Evolutionary conservation across 1,140 invertebrate genomes (phyloP).

Genomic region (Nasonia vitripennis): DNA sequence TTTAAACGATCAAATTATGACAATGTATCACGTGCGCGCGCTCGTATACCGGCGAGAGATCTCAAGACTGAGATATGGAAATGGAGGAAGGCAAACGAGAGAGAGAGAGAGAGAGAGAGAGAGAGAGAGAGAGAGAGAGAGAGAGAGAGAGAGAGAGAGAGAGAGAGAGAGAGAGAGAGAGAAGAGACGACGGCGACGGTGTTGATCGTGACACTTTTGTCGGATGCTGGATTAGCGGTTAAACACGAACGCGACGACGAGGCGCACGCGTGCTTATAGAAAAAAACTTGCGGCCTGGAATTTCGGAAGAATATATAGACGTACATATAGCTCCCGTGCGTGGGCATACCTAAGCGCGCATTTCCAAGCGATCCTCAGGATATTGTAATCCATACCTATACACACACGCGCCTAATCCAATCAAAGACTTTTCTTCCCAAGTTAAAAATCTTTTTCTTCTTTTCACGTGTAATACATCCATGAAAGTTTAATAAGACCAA

Average conservation of each 20-base stretch:
- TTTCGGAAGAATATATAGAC: neutral
- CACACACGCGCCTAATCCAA: too few species aligned
- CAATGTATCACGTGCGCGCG: neutral
- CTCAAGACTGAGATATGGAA: neutral
- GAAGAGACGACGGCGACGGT: neutral
- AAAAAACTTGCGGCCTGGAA: neutral
- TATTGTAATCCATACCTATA: neutral
- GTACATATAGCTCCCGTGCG: neutral
- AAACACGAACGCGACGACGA: neutral
- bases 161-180: neutral
- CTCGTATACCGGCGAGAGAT: neutral
- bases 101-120: neutral
- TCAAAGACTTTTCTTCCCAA: neutral
- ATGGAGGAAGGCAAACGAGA: neutral
- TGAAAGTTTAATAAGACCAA: neutral
- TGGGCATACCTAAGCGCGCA: neutral
- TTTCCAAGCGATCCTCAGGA: neutral
- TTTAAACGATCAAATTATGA: neutral
- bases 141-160: too few species aligned
- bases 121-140: too few species aligned
- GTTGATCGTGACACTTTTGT: slow-evolving; percentile 34
- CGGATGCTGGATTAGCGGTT: slow-evolving; percentile 36
- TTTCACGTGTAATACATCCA: too few species aligned
- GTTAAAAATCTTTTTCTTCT: too few species aligned
- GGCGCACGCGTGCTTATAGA: neutral